Evolutionary conservation across 2,113 vertebrate species (phyloP).

Genomic region (Syngnathus scovelli): DNA sequence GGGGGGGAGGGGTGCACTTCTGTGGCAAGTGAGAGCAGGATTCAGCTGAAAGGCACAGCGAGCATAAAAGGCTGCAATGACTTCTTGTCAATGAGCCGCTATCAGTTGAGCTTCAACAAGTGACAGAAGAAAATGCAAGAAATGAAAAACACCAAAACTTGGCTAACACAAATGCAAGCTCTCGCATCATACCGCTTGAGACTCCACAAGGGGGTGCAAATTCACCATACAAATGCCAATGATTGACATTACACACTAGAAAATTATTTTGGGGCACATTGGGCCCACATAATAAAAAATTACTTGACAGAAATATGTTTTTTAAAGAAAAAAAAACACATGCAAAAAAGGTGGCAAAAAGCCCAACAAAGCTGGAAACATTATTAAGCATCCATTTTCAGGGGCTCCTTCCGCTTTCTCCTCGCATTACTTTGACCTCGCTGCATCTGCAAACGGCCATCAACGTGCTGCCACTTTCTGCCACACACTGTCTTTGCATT

Average conservation of each 20-base stretch:
- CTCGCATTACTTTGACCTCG: conserved; percentile 38
- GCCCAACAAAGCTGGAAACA: conserved; percentile 17
- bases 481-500: conserved; percentile 39
- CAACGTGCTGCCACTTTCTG: conserved; percentile 57
- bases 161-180: too few species aligned
- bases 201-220: not conserved
- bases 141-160: too few species aligned
- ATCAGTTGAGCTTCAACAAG: not conserved
- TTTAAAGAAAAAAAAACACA: not conserved
- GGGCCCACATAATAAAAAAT: not conserved
- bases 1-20: conserved; percentile 24
- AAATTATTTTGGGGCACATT: not conserved
- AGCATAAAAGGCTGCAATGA: conserved; percentile 25
- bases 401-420: conserved; percentile 41
- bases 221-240: not conserved
- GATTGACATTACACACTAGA: not conserved
- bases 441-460: conserved; percentile 61
- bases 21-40: conserved; percentile 15
- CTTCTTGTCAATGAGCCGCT: conserved; percentile 3
- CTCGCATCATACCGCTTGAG: too few species aligned
- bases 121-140: not conserved
- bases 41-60: conserved; percentile 18
- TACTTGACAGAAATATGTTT: not conserved
- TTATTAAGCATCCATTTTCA: conserved; percentile 31
- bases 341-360: conserved; percentile 20